Conservation (phyloP, 2,113 vertebrate genomes). For the Muntiacus muntjak region DNA sequence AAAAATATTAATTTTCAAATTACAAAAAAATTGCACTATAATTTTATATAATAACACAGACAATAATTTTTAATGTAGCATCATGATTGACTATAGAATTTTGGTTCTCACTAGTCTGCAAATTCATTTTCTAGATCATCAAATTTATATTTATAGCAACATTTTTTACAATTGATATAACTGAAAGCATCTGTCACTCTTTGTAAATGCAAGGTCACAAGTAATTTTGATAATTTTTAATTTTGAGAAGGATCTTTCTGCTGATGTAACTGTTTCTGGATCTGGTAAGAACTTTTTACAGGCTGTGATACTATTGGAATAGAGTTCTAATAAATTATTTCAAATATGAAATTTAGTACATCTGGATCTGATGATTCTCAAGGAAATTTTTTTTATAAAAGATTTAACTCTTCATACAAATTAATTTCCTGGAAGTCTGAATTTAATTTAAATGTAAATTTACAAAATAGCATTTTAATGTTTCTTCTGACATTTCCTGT, state of each 20-base stretch:
- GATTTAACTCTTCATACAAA: not conserved
- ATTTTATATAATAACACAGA: not conserved
- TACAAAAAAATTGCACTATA: not conserved
- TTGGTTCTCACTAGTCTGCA: not conserved
- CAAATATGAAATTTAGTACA: not conserved
- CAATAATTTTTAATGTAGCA: not conserved
- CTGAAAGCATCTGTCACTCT: not conserved
- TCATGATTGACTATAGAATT: not conserved
- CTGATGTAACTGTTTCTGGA: not conserved
- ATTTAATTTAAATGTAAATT: constrained; percentile 4
- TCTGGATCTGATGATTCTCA: not conserved
- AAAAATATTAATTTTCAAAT: not conserved
- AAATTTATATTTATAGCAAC: not conserved
- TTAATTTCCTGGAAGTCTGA: not conserved
- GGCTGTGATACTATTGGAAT: not conserved
- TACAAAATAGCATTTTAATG: not conserved
- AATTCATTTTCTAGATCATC: not conserved
- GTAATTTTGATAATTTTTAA: not conserved
- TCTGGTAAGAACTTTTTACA: not conserved
- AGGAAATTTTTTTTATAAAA: not conserved
- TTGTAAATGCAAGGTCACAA: not conserved
- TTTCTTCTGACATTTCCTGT: not conserved
- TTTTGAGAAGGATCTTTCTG: not conserved
- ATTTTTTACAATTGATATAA: not conserved
- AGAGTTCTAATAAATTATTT: not conserved